Conservation (phyloP, 2,113 vertebrate genomes). For the Isichthys henryi region DNA sequence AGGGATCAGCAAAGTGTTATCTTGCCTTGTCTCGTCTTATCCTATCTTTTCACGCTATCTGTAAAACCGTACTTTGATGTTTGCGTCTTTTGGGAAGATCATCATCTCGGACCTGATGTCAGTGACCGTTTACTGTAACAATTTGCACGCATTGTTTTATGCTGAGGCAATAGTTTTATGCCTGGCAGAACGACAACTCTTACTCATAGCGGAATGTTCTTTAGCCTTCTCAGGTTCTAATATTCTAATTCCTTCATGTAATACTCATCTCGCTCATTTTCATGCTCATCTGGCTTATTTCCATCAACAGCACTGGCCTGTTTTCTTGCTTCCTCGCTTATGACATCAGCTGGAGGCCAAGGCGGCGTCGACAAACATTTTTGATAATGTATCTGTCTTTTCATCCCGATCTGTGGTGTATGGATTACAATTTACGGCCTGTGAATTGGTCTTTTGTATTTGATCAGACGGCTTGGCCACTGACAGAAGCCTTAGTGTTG, state of each 20-base stretch:
- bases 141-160: not conserved
- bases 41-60: not conserved
- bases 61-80: not conserved
- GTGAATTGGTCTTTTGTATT: not conserved
- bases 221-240: not conserved
- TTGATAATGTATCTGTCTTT: not conserved
- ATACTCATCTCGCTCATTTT: not conserved
- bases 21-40: not conserved
- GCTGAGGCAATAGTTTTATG: not conserved
- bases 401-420: not conserved
- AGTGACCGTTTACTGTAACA: not conserved
- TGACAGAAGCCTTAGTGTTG: slow-evolving; percentile 10
- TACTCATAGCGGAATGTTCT: not conserved
- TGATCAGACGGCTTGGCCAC: not conserved
- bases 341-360: not conserved
- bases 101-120: not conserved
- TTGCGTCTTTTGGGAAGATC: not conserved
- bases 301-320: not conserved
- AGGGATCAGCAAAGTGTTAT: not conserved
- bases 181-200: not conserved
- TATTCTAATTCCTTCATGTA: not conserved
- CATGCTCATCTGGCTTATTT: not conserved
- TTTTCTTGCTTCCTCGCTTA: not conserved
- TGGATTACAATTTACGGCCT: not conserved
- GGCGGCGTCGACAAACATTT: not conserved